phyloP scores from a whole-genome alignment of 2,888 invertebrate genomes.

The Nesidiocoris tenuis region DNA sequence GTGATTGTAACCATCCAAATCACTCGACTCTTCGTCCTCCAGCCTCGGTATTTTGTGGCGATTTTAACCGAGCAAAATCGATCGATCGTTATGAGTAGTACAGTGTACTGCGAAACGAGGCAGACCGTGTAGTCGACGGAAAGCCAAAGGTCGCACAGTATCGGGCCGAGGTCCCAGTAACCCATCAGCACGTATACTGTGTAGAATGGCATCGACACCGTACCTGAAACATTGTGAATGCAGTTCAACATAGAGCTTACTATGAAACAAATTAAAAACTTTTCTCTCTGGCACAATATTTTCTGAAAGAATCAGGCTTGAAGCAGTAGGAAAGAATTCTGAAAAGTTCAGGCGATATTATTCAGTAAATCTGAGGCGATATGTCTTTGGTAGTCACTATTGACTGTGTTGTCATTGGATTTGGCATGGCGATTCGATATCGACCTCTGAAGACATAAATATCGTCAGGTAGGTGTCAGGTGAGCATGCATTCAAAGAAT shows the following conservation, averaged over 20 bases:
- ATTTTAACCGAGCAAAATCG: conserved; percentile 98
- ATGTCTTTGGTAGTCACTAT: too few species aligned
- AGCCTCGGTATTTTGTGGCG: conserved; percentile 93
- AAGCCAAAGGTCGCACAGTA: conserved; percentile 96
- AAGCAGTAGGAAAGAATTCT: too few species aligned
- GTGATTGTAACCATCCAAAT: conserved; percentile 94
- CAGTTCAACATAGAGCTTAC: neutral
- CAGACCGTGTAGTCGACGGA: conserved; percentile 99
- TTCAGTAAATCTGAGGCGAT: too few species aligned
- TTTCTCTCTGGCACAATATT: too few species aligned
- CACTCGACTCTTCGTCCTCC: conserved; percentile 92
- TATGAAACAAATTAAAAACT: neutral
- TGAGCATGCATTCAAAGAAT: too few species aligned
- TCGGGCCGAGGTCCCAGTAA: conserved; percentile 93
- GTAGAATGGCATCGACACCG: conserved; percentile 98
- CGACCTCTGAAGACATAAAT: too few species aligned
- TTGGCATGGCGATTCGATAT: too few species aligned
- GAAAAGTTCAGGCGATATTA: too few species aligned
- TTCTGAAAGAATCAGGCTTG: too few species aligned
- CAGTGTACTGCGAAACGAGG: conserved; percentile 97
- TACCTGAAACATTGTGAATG: conserved; percentile 63
- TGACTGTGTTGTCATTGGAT: too few species aligned
- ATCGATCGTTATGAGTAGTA: conserved; percentile 96
- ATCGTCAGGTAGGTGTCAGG: too few species aligned
- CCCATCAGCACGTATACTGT: conserved; percentile 95